Evolutionary conservation across 2,113 vertebrate genomes (phyloP).

Genomic region (Carassius carassius): DNA sequence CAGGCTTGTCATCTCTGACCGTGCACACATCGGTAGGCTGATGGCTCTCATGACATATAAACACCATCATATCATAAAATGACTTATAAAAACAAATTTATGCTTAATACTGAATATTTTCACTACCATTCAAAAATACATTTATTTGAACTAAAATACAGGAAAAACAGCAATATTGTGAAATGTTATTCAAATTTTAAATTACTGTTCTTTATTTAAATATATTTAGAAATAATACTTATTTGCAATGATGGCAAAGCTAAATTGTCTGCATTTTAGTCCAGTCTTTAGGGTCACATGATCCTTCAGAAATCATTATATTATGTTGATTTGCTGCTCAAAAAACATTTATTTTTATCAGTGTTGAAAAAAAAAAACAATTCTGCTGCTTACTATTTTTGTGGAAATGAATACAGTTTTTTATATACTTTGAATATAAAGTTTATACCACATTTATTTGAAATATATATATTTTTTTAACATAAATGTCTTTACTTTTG

Average conservation of each 20-base stretch:
- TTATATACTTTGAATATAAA: neutral
- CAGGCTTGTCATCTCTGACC: constrained; percentile 94
- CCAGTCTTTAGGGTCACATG: neutral
- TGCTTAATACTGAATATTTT: neutral
- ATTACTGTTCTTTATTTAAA: neutral
- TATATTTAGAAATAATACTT: neutral
- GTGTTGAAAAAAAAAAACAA: no score
- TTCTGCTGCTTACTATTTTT: no score
- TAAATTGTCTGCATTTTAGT: neutral
- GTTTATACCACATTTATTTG: neutral
- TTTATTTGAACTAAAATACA: neutral
- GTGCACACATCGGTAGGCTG: constrained; percentile 94
- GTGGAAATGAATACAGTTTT: neutral
- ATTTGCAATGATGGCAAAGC: neutral
- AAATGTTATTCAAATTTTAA: neutral
- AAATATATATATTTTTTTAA: neutral
- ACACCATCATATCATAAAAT: neutral
- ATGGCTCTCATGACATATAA: neutral
- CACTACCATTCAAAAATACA: neutral
- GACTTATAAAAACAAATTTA: no score
- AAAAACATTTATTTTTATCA: neutral
- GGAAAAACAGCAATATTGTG: neutral
- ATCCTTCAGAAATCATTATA: neutral
- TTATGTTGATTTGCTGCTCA: neutral
- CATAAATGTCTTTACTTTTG: no score